Percentiles rank a stretch among this genome's conserved stretches.
phyloP scores from a whole-genome alignment of 2,113 vertebrate genomes.

The Trematomus loennbergii region DNA sequence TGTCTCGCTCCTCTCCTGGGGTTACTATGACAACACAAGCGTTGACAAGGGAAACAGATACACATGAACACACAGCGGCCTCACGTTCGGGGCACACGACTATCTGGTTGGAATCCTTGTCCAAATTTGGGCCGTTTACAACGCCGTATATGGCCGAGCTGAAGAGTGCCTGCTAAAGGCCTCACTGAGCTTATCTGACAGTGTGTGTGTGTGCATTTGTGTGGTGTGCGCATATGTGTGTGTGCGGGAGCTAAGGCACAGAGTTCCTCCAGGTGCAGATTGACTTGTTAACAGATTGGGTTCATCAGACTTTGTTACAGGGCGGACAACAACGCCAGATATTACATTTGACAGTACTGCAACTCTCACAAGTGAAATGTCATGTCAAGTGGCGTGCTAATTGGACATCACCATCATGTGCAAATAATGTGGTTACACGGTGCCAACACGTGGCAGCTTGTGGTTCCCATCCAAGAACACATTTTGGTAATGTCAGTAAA shows the following conservation, averaged over 20 bases:
- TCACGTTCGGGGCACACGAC: constrained; percentile 89
- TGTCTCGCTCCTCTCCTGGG: constrained; percentile 42
- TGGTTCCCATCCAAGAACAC: background rate
- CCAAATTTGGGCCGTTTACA: constrained; percentile 91
- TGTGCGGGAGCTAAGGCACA: constrained; percentile 25
- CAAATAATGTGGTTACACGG: background rate
- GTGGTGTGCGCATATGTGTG: background rate
- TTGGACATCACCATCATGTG: background rate
- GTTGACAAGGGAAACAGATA: constrained; percentile 68
- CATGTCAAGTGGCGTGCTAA: background rate
- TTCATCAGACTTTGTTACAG: constrained; percentile 14
- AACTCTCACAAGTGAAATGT: background rate
- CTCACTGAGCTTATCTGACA: constrained; percentile 81
- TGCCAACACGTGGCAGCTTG: background rate
- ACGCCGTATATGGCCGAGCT: constrained; percentile 82
- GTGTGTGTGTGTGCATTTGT: constrained; percentile 36
- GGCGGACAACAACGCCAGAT: background rate
- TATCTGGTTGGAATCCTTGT: constrained; percentile 90
- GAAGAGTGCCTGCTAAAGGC: constrained; percentile 73
- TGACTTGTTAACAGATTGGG: constrained; percentile 6
- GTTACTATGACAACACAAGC: constrained; percentile 78
- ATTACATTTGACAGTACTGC: background rate
- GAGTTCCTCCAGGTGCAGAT: constrained; percentile 53
- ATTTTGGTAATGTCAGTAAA: constrained; percentile 4
- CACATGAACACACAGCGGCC: constrained; percentile 72